Base-by-base conservation (phyloP, 2,888 invertebrate species). In the Metellina segmentata region DNA sequence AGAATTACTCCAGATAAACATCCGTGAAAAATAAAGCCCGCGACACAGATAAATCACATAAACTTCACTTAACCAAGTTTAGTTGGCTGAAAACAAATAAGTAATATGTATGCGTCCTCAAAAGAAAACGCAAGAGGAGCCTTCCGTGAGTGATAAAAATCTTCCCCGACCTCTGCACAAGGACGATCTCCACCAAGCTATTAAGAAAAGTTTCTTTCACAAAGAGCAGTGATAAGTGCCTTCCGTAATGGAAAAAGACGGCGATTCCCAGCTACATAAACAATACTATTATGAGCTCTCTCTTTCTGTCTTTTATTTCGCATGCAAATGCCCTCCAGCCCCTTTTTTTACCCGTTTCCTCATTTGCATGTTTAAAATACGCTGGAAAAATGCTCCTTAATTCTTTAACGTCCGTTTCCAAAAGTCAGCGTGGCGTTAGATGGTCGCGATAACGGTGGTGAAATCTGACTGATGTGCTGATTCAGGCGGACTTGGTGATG, bases 291-390 rank as follows among this genome's bases (percentile, higher is more conserved):
- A 85, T 85, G 85, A 85, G 85, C 78, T 74, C 34, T 53, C 52
- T 7, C 53, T 53, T 61, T 78, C 20, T 48, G 69, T 78, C 77
- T 78, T 19, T 85, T 70, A 78, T 85, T 85, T 85, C 69, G n/a
- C 77, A 85, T 85, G 77, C 77, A 85, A 78, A 85, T 77, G 85
- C 69, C 61, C 16, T 7, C 19, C 1, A 16, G 77, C 8, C 48
- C 48, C 7, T 77, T 85, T 53, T 85, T 77, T 75, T 72, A 9
- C 48, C 1, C 51, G n/a, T 13, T n/a, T 49, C 11, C 61, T 51
- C 77, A 69, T 85, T 85, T 85, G 85, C 85, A 85, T 85, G 77
- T 85, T 85, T 85, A 53, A 85, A 78, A 6, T 70, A n/a, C 52
- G 75, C 34, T n/a, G n/a, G 19, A 51, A 85, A 85, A 85, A 74